Percentiles rank a stretch among this genome's conserved stretches.
phyloP scores from a whole-genome alignment of 2,888 invertebrate species.

The Latrodectus elegans region DNA sequence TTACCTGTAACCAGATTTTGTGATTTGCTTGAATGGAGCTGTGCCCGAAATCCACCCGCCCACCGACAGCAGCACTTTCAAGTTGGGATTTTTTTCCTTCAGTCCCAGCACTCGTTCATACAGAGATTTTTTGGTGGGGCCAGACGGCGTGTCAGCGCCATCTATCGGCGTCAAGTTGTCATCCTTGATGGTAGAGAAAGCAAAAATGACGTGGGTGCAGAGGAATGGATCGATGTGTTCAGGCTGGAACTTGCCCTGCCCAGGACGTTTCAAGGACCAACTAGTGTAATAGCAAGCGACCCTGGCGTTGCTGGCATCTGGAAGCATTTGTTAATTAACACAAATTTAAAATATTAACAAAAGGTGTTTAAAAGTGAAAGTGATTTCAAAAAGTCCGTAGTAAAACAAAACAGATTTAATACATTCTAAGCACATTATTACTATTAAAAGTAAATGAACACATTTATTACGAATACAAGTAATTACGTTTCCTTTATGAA shows the following conservation, averaged over 20 bases:
- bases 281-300: constrained; percentile 96
- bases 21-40: constrained; percentile 89
- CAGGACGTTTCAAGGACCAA: constrained; percentile 94
- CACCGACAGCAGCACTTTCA: constrained; percentile 82
- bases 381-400: too few relatives aligned
- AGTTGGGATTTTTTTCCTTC: constrained; percentile 89
- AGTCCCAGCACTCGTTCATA: constrained; percentile 89
- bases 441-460: too few relatives aligned
- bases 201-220: constrained; percentile 95
- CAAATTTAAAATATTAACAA: too few relatives aligned
- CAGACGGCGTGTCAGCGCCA: constrained; percentile 80
- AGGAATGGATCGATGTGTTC: constrained; percentile 90
- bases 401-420: too few relatives aligned
- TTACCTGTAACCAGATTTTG: constrained; percentile 78
- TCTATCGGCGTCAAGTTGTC: constrained; percentile 86
- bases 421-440: too few relatives aligned
- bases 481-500: too few relatives aligned
- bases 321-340: background rate
- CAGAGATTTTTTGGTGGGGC: constrained; percentile 58
- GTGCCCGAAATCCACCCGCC: constrained; percentile 98
- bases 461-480: too few relatives aligned
- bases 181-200: constrained; percentile 92
- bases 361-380: too few relatives aligned
- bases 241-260: constrained; percentile 89
- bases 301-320: constrained; percentile 81